Conservation (phyloP, 2,888 invertebrate species). For the Lithophane ornitopus region DNA sequence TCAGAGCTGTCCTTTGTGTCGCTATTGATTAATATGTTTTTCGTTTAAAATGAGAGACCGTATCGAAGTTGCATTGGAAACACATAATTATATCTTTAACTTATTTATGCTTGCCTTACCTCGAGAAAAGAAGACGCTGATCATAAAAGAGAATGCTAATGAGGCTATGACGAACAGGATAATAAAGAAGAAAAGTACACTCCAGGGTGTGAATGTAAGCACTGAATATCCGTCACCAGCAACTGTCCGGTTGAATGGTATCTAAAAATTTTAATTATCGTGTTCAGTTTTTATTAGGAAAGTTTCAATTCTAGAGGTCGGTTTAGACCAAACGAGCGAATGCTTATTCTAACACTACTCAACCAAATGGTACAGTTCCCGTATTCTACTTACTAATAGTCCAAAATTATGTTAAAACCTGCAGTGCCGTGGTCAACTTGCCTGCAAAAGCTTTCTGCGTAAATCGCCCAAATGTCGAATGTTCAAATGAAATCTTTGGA, state of each 20-base stretch:
- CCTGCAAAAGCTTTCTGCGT: not conserved
- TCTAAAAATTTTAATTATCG: conserved; percentile 75
- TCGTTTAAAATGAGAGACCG: not conserved
- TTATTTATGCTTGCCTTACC: conserved; percentile 85
- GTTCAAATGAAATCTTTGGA: not conserved
- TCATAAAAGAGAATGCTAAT: conserved; percentile 94
- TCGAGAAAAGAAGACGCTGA: conserved; percentile 95
- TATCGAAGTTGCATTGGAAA: not conserved
- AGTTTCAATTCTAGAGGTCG: not conserved
- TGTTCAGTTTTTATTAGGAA: not conserved
- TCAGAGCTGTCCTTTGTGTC: not conserved
- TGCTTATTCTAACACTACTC: not conserved
- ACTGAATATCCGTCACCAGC: conserved; percentile 90
- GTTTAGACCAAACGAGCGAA: not conserved
- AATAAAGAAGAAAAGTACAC: conserved; percentile 93
- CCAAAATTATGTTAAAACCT: conserved; percentile 7
- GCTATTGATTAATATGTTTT: not conserved
- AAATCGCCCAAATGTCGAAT: not conserved
- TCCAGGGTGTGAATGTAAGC: conserved; percentile 92
- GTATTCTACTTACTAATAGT: conserved; percentile 9
- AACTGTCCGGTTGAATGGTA: conserved; percentile 86
- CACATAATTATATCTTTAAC: not conserved
- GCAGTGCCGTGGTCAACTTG: not conserved
- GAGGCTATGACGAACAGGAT: conserved; percentile 93
- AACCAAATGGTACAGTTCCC: not conserved